A percentile compares a stretch with the other conserved stretches of the same genome.
These are phyloP conservation scores for Melanchra persicariae DNA, from an alignment of 2,888 invertebrate species.

Conservation along the genomic window DNA sequence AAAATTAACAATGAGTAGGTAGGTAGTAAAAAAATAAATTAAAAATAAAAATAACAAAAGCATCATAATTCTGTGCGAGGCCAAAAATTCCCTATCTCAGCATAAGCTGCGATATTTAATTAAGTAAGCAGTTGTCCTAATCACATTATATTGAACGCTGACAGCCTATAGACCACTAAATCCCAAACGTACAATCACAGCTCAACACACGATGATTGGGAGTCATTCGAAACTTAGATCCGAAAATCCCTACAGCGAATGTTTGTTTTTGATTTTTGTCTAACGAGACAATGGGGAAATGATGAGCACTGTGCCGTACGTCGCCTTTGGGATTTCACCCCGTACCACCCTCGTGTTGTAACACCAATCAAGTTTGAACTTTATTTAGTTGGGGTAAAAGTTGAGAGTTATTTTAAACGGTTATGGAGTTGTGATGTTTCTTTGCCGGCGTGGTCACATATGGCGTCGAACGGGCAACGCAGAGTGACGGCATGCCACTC, in stretches of 20 bases:
- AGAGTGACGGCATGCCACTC: conserved; percentile 89
- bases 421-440: conserved; percentile 76
- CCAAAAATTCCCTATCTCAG: no score
- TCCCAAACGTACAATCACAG: conserved; percentile 81
- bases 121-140: conserved; percentile 41
- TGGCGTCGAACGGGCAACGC: conserved; percentile 89
- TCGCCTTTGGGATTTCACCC: conserved; percentile 89
- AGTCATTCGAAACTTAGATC: conserved; percentile 86
- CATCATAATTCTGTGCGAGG: no score
- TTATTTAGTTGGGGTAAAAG: conserved; percentile 73
- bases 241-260: conserved; percentile 86
- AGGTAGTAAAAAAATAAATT: no score
- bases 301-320: conserved; percentile 88
- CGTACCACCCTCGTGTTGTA: conserved; percentile 77
- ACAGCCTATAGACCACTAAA: conserved; percentile 73
- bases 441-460: conserved; percentile 79
- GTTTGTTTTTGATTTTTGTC: conserved; percentile 91
- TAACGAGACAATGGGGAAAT: conserved; percentile 91
- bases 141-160: conserved; percentile 45
- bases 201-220: conserved; percentile 82
- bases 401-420: conserved; percentile 71
- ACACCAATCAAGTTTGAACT: conserved; percentile 74
- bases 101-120: no score
- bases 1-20: no score
- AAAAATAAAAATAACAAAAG: no score